phyloP scores from a whole-genome alignment of 1,140 invertebrate species.

The Bombus difficillimus region DNA sequence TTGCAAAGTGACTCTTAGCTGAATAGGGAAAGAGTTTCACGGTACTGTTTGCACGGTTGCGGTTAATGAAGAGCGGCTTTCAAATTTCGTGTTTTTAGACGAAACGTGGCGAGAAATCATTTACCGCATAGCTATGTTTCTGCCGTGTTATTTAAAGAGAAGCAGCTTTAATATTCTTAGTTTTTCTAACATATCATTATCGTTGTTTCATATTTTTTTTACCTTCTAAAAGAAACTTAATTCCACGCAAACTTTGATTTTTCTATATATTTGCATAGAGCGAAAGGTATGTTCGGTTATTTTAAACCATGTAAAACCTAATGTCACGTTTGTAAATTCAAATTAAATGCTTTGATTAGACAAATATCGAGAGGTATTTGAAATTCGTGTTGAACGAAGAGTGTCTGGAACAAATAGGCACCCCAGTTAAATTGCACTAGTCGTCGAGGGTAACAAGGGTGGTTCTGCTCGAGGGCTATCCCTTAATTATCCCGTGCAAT shows the following conservation, averaged over 20 bases:
- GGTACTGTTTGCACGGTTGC: neutral
- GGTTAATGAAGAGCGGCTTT: neutral
- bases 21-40: neutral
- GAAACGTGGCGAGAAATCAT: neutral
- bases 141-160: neutral
- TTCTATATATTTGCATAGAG: no score
- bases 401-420: slow-evolving; percentile 31
- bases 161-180: no score
- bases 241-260: no score
- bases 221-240: no score
- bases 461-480: slow-evolving; percentile 36
- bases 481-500: slow-evolving; percentile 53
- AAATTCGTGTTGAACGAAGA: neutral
- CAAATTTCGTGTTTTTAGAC: neutral
- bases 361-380: neutral
- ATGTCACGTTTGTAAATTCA: no score
- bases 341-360: neutral
- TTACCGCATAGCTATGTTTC: neutral
- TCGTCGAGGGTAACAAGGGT: slow-evolving; percentile 27
- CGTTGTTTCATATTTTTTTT: no score
- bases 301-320: no score
- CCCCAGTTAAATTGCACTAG: slow-evolving; percentile 25
- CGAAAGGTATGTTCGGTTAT: no score
- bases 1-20: neutral
- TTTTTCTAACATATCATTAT: no score